Evolutionary conservation across 2,797 vertebrate species (phyloP).

Genomic region (Acrossocheilus fasciatus): DNA sequence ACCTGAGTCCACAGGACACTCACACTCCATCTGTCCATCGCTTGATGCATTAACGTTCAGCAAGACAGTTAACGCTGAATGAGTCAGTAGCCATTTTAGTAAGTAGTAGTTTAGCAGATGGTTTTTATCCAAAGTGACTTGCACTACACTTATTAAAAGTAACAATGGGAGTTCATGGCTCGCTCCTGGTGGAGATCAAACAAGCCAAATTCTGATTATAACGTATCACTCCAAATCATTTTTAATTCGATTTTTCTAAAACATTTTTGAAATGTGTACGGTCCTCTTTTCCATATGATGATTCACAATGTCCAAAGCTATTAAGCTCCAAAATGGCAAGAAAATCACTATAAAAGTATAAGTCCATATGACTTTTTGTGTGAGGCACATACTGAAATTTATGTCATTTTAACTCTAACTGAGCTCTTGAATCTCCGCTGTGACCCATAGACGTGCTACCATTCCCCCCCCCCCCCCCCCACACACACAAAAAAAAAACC

Average conservation of each 20-base stretch:
- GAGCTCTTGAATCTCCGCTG: neutral
- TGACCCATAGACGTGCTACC: neutral
- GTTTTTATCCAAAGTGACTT: slow-evolving; percentile 9
- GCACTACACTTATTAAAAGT: neutral
- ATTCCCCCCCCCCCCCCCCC: neutral
- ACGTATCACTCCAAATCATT: neutral
- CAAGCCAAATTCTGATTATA: neutral
- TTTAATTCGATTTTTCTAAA: neutral
- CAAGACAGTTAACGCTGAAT: slow-evolving; percentile 24
- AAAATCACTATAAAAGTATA: neutral
- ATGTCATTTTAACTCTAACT: neutral
- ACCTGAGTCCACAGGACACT: slow-evolving; percentile 31
- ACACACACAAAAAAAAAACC: neutral
- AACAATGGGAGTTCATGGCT: neutral
- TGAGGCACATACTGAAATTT: neutral
- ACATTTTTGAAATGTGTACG: neutral
- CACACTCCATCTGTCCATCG: slow-evolving; percentile 44
- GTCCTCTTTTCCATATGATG: neutral
- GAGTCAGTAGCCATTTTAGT: slow-evolving; percentile 9
- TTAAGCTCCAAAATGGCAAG: neutral
- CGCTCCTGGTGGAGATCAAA: neutral
- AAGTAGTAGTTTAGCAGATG: slow-evolving; percentile 3
- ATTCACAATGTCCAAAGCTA: neutral
- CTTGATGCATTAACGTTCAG: slow-evolving; percentile 35
- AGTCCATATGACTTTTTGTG: neutral